Base-by-base conservation (phyloP, 1,140 invertebrate genomes). In the Cephus cinctus region DNA sequence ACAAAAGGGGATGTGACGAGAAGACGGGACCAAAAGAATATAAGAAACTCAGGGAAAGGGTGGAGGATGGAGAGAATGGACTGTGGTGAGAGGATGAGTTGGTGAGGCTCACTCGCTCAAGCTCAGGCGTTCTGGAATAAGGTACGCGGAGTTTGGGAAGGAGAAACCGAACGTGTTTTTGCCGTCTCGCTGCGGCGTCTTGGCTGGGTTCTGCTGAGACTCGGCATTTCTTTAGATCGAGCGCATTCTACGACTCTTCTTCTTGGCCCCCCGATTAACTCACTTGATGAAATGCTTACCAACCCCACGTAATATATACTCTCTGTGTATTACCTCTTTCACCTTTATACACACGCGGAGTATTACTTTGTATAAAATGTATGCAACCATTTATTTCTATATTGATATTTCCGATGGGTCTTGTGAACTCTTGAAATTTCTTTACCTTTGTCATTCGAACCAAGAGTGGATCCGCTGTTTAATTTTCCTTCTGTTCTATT, bases 251-350 rank as follows among this genome's bases (percentile, higher is more conserved):
- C 54, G 52, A 59, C 53, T 58, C 52, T n/a, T 59, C 55, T 48
- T 61, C 56, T 59, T 73, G 69, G 68, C 69, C 69, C 34, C 19
- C 59, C 67, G 71, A 73, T 71, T 69, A 75, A 73, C 69, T 54
- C 63, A 54, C 68, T 69, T 67, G 69, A 72, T 71, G 69, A 65
- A 73, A 70, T 67, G 61, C 61, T 56, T 50, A 35, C 61, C 61
- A 54, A 52, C 57, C n/a, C 57, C 53, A 65, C 59, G 61, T 61
- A 47, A 38, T 31, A 21, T 50, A 46, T 46, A 9, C 41, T 49
- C 52, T 52, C n/a, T n/a, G n/a, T n/a, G n/a, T n/a, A n/a, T n/a
- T n/a, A n/a, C n/a, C n/a, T n/a, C n/a, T n/a, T n/a, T n/a, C n/a
- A n/a, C n/a, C n/a, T n/a, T n/a, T n/a, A n/a, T n/a, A n/a, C n/a